Base-by-base conservation (phyloP, 2,113 vertebrate species). In the Mystacornis crossleyi region DNA sequence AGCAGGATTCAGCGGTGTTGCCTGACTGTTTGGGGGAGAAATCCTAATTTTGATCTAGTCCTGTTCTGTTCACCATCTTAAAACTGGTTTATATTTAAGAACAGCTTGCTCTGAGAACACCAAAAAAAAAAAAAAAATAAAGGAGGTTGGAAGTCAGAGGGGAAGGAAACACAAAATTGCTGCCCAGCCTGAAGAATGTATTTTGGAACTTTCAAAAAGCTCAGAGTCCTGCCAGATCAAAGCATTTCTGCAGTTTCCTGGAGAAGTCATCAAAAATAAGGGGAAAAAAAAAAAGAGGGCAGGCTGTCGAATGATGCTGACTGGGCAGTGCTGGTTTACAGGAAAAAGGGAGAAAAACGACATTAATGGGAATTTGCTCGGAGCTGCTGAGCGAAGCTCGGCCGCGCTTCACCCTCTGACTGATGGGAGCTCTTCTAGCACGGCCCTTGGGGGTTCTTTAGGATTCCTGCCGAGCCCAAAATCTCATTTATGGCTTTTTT, bases 111-210 rank as follows among this genome's bases (percentile, higher is more conserved):
- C 75, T 84, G 61, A 73, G 89, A 95, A 81, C 69, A 83, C 50
- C 6, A 9, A 3, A 11, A 47, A 43, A 19, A 23, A 19, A 23
- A 14, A 66, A 33, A 18, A 12, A 24, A 33, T 51, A 48, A 33
- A 58, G 13, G 42, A 42, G 77, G 25, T 61, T 92, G 91, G 94
- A 81, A 92, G 25, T 72, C 81, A n/a, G 62, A 89, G 24, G 70
- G 95, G 94, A 97, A 96, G 96, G 96, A 97, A 96, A 93, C 74
- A 15, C 34, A 67, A 70, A 85, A 78, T 82, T 28, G 18, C 91
- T 95, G 90, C 83, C 95, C 71, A 61, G 93, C 38, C 89, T 80
- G 77, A 95, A 91, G 70, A 92, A 94, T 92, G 94, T 91, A 54
- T 86, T 94, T 93, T 93, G 93, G 93, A 93, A 18, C 86, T 65